Evolutionary conservation across 2,113 vertebrate genomes (phyloP), one percentile per base, ranked within the genome.

Genomic region (Nyctibius bracteatus): DNA sequence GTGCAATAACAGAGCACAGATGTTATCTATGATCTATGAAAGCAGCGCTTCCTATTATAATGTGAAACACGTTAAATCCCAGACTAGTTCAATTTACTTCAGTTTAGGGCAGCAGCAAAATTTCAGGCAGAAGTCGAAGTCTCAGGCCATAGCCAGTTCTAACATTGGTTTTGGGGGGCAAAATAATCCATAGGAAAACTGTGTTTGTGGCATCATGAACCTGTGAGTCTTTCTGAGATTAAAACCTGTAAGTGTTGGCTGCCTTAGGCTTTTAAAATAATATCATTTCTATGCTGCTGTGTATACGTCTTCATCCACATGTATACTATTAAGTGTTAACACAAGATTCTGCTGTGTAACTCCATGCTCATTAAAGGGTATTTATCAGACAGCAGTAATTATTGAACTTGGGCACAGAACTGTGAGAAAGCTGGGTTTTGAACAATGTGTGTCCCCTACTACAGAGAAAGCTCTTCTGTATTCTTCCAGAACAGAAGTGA

Each of bases 171-270:
- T 91, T 58, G 84, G 39, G 39, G 33, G 77, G 2, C 28, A 86
- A 28, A 78, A 86, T 94, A 95, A 84, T 92, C 73, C 31, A 33
- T 78, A 30, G 66, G 81, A 77, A 92, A 95, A 68, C 35, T 86
- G 19, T 59, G 21, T 52, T 47, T 82, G 46, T 81, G 46, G n/a
- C 7, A 2, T 68, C 15, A 2, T 74, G 12, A 86, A 78, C 61
- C 31, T 75, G 33, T 58, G 16, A 91, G 18, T 81, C 39, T 90
- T 81, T 74, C 31, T 90, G 77, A 81, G 20, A 83, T 87, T 8
- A 87, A 94, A 80, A 57, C 13, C 14, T 94, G 92, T 77, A 59
- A 70, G 33, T 41, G 4, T 13, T 92, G 20, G 8, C 70, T 90
- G 22, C 78, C 78, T 91, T 93, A 61, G 47, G 57, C 33, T 89